Base-by-base conservation (phyloP, 1,140 invertebrate species). In the Vanessa atalanta region DNA sequence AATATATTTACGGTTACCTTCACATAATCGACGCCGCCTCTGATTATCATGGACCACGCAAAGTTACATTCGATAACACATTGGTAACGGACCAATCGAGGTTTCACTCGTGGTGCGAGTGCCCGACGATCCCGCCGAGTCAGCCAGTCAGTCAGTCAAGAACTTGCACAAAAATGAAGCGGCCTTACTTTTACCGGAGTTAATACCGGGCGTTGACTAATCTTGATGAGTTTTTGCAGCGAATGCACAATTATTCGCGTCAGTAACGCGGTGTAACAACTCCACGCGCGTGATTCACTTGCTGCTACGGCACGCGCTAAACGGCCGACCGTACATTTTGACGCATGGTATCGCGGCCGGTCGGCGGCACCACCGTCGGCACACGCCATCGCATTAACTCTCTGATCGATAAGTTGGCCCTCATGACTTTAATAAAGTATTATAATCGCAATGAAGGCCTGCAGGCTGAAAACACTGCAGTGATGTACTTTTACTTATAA, bases 171-270 rank as follows among this genome's bases (percentile, higher is more conserved):
- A 3, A 26, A 2, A 61, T 1, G 26, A 31, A 6, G 26, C 26
- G 3, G 13, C 2, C 37, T 13, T 63, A n/a, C 26, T 63, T 11
- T 63, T 37, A n/a, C n/a, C 61, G 37, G 15, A 37, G 6, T 5
- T 43, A 63, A 63, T 63, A 63, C 31, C 12, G 61, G 61, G 61
- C 16, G n/a, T 63, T n/a, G 31, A 26, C 37, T 47, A 63, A 63
- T 63, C 61, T 26, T 63, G 31, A 63, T 31, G 37, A 63, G 61
- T 63, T 43, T 43, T 63, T 63, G 31, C 31, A 37, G 14, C 14
- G 14, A 37, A 31, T 43, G 37, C 9, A 43, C 15, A 63, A 63
- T 47, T 47, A n/a, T 12, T 14, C 37, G 31, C 61, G 7, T 51
- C 5, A 51, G 48, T 51, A n/a, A 51, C 14, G 48, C 48, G 13